phyloP scores from a whole-genome alignment of 2,797 vertebrate species.

The Margarornis squamiger region DNA sequence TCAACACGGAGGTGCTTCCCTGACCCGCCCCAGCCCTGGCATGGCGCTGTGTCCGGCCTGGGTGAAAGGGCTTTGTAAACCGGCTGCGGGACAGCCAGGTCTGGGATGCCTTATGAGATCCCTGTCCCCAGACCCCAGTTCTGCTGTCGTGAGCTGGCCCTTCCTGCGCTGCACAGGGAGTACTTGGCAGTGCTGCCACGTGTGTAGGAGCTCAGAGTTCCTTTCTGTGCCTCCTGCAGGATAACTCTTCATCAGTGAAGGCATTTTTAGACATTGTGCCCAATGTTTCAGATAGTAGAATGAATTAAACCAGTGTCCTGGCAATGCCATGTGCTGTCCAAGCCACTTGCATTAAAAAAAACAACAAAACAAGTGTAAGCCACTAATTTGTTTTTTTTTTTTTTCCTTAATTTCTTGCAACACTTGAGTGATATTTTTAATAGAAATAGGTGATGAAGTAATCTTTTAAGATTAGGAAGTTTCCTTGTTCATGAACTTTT shows the following conservation, averaged over 20 bases:
- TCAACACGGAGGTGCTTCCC: background rate
- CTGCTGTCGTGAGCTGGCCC: background rate
- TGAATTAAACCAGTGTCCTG: background rate
- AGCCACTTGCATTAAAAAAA: background rate
- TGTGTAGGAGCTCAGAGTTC: background rate
- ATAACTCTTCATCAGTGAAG: fast-evolving
- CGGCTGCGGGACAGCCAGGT: fast-evolving
- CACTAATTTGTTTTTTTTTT: background rate
- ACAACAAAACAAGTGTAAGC: background rate
- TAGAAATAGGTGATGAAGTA: background rate
- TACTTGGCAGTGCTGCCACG: fast-evolving
- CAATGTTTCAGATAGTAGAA: background rate
- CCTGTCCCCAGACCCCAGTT: fast-evolving
- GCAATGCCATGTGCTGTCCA: background rate
- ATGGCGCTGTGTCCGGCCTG: background rate
- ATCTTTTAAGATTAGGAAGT: background rate
- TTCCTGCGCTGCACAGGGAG: background rate
- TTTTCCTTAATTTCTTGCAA: background rate
- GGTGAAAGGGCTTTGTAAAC: background rate
- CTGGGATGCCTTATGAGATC: fast-evolving
- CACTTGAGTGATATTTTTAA: background rate
- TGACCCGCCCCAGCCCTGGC: fast-evolving
- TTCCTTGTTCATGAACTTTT: background rate
- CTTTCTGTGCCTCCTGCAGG: background rate
- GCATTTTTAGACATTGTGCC: background rate